Conservation (phyloP, 2,797 vertebrate species). For the Zalophus californianus region DNA sequence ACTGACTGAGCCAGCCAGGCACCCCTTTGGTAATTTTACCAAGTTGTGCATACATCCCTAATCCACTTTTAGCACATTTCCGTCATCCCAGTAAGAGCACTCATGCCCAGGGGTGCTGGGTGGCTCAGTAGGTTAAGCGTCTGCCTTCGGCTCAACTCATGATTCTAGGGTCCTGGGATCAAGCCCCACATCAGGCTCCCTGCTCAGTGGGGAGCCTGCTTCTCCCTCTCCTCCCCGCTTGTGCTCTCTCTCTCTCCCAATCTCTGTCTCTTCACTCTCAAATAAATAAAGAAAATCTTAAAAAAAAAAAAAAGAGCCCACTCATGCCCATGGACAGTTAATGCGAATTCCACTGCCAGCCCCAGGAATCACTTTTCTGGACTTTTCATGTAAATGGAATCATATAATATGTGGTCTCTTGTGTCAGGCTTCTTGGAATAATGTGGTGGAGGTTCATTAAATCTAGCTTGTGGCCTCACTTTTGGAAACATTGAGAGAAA, state of each 20-base stretch:
- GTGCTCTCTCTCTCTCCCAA: no score
- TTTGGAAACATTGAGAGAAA: conserved; percentile 14
- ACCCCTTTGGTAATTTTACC: background rate
- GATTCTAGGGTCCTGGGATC: no score
- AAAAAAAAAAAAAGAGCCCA: background rate
- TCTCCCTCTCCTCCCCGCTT: no score
- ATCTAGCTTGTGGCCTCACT: background rate
- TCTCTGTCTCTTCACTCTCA: no score
- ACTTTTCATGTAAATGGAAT: background rate
- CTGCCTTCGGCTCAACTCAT: no score
- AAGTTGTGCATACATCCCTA: background rate
- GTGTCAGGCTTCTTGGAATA: background rate
- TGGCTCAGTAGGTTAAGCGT: no score
- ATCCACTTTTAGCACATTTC: background rate
- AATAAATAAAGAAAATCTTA: background rate
- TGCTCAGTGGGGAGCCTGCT: no score
- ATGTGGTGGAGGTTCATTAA: background rate
- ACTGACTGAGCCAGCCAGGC: background rate
- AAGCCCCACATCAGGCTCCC: no score
- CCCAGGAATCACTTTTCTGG: background rate
- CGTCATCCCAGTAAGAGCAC: background rate
- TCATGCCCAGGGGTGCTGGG: background rate
- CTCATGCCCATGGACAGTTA: background rate
- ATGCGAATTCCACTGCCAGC: background rate
- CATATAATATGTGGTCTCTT: background rate